A percentile compares a stretch with the other conserved stretches of the same genome.
Evolutionary conservation across 1,140 invertebrate genomes (phyloP).

Genomic region (Drosophila bifasciata): DNA sequence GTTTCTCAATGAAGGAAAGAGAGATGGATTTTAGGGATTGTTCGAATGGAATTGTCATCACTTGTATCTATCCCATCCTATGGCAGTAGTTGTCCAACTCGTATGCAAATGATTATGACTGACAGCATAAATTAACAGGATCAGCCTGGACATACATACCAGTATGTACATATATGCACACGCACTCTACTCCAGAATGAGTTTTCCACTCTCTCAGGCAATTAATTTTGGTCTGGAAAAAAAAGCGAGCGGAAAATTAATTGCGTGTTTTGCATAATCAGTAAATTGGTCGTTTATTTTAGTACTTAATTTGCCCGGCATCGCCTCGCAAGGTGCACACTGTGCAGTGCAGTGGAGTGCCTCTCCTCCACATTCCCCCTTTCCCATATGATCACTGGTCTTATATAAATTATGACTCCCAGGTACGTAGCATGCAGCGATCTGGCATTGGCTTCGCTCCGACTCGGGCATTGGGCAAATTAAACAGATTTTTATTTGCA

Average conservation of each 20-base stretch:
- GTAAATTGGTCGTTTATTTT: conserved; percentile 80
- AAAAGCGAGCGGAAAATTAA: conserved; percentile 68
- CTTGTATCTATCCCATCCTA: neutral
- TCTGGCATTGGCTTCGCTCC: conserved; percentile 23
- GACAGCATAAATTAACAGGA: conserved; percentile 26
- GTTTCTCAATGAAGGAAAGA: too few species aligned
- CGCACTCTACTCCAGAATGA: conserved; percentile 36
- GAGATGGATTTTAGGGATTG: too few species aligned
- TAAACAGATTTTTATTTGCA: conserved; percentile 77
- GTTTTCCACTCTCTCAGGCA: conserved; percentile 56
- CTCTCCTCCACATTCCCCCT: neutral
- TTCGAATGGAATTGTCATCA: too few species aligned
- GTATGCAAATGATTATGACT: conserved; percentile 45
- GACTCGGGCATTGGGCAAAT: conserved; percentile 45
- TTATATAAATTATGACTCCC: conserved; percentile 75
- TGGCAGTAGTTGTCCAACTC: neutral
- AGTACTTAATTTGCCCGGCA: conserved; percentile 74
- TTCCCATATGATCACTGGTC: neutral
- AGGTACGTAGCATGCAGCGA: conserved; percentile 40
- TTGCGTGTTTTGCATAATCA: conserved; percentile 82
- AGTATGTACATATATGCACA: neutral
- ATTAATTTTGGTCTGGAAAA: conserved; percentile 60
- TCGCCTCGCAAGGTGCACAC: conserved; percentile 40
- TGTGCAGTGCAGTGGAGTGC: neutral
- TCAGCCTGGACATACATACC: conserved; percentile 1